Conservation (phyloP, 2,113 vertebrate species). For the Festucalex cinctus region DNA sequence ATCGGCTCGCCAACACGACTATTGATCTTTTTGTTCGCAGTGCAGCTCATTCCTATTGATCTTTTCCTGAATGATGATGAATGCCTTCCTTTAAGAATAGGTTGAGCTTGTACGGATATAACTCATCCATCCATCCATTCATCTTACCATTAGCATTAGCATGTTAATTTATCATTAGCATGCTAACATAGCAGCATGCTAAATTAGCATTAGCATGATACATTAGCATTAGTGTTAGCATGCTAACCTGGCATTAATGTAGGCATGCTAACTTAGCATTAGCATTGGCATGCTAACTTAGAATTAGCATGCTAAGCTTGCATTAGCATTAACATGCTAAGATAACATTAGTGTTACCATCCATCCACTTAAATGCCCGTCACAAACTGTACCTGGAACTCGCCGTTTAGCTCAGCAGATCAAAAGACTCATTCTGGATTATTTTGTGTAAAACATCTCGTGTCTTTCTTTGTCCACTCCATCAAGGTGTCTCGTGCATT, state of each 20-base stretch:
- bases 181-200: too few relatives aligned
- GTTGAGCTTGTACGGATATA: constrained; percentile 33
- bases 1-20: constrained; percentile 50
- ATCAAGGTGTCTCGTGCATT: constrained; percentile 45
- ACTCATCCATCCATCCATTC: not conserved
- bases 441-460: constrained; percentile 1
- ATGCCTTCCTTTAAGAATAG: constrained; percentile 40
- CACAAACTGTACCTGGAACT: not conserved
- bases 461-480: constrained; percentile 4
- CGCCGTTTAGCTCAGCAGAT: not conserved
- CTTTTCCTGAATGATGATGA: constrained; percentile 56
- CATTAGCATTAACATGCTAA: too few relatives aligned
- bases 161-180: too few relatives aligned
- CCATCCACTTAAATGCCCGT: not conserved
- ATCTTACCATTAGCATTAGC: too few relatives aligned
- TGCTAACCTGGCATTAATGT: too few relatives aligned
- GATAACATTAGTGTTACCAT: too few relatives aligned
- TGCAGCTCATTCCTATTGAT: constrained; percentile 66
- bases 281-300: too few relatives aligned
- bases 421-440: not conserved
- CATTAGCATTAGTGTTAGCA: too few relatives aligned
- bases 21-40: constrained; percentile 61
- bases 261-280: too few relatives aligned
- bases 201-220: too few relatives aligned
- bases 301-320: too few relatives aligned